Conservation (phyloP, 2,888 invertebrate species). For the Spodoptera picta region DNA sequence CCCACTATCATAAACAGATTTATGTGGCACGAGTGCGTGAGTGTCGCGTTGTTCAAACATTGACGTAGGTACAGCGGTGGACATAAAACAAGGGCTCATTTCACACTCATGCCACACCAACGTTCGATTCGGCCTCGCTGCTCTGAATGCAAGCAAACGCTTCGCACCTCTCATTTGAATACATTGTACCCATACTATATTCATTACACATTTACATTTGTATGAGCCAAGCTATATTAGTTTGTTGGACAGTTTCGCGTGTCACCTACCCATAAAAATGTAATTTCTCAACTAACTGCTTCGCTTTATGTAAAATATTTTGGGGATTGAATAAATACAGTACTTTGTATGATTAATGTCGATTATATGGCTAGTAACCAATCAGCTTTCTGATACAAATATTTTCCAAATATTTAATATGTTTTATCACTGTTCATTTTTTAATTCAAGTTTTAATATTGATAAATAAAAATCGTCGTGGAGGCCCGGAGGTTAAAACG, state of each 20-base stretch:
- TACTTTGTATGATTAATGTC: constrained; percentile 43
- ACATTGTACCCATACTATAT: constrained; percentile 1
- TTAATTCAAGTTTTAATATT: neutral
- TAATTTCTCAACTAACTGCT: constrained; percentile 57
- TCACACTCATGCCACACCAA: neutral
- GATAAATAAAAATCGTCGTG: too few species aligned
- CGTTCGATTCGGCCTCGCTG: constrained; percentile 19
- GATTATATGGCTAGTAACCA: constrained; percentile 1
- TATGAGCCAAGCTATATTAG: constrained; percentile 1
- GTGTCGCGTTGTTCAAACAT: constrained; percentile 47
- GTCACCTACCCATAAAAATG: constrained; percentile 29
- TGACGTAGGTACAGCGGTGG: constrained; percentile 33
- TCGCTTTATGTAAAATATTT: constrained; percentile 35
- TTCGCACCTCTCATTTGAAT: constrained; percentile 28
- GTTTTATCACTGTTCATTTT: too few species aligned
- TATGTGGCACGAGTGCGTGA: constrained; percentile 41
- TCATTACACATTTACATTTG: constrained; percentile 7
- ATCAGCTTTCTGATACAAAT: constrained; percentile 14
- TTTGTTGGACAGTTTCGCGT: constrained; percentile 10
- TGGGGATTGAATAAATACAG: constrained; percentile 40
- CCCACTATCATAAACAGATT: constrained; percentile 41
- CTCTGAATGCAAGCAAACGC: constrained; percentile 23
- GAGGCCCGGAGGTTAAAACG: too few species aligned
- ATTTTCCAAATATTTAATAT: neutral
- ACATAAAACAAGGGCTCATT: constrained; percentile 17